phyloP scores from a whole-genome alignment of 1,140 invertebrate genomes.

The Drosophila neocordata region DNA sequence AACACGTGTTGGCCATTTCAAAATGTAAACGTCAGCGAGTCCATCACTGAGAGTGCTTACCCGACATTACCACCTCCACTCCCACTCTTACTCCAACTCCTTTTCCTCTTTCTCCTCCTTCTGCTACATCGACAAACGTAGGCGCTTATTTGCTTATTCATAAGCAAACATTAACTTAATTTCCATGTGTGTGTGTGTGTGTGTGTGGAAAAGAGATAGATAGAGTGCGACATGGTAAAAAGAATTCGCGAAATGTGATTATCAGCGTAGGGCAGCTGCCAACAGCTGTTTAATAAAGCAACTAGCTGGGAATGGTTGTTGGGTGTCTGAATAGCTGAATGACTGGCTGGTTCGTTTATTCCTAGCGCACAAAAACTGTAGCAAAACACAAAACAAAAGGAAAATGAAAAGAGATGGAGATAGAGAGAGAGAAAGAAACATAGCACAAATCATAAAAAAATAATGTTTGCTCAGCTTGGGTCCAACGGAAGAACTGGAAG shows the following conservation, averaged over 20 bases:
- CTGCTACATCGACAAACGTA: slow-evolving; percentile 33
- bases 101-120: background rate
- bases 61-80: slow-evolving; percentile 1
- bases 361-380: background rate
- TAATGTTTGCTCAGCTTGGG: slow-evolving; percentile 6
- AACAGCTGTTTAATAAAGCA: slow-evolving; percentile 68
- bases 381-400: slow-evolving; percentile 20
- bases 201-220: slow-evolving; percentile 3
- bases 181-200: slow-evolving; percentile 52
- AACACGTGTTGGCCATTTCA: slow-evolving; percentile 79
- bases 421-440: slow-evolving; percentile 19
- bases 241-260: slow-evolving; percentile 76
- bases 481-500: background rate
- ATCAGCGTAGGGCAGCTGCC: slow-evolving; percentile 59
- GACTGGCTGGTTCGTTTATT: background rate
- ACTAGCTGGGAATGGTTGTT: slow-evolving; percentile 19
- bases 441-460: slow-evolving; percentile 30
- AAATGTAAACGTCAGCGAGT: slow-evolving; percentile 75
- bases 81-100: slow-evolving; percentile 5
- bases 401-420: background rate
- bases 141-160: slow-evolving; percentile 82
- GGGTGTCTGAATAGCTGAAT: background rate
- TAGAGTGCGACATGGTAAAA: slow-evolving; percentile 34
- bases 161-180: slow-evolving; percentile 82
- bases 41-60: slow-evolving; percentile 49